These are phyloP conservation scores for Homarus gammarus DNA, from an alignment of 2,888 invertebrate species.

Conservation along the genomic window DNA sequence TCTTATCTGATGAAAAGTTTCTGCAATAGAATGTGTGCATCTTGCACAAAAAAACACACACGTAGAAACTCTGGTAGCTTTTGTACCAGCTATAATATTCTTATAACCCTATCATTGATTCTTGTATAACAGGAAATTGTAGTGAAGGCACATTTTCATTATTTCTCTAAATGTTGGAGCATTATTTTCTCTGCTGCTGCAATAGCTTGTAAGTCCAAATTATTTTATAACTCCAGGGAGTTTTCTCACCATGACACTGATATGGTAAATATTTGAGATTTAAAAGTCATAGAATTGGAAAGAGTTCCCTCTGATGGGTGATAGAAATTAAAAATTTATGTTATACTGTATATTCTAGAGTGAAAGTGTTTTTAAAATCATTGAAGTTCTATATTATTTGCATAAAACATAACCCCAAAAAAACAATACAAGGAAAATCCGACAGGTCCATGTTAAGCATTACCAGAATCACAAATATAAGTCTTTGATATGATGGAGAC, in stretches of 20 bases:
- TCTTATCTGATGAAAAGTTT: not conserved
- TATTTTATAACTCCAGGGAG: conserved; percentile 10
- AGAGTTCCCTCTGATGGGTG: conserved; percentile 3
- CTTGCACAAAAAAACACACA: conserved; percentile 4
- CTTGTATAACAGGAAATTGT: conserved; percentile 13
- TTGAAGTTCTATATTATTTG: not conserved
- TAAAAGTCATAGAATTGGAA: not conserved
- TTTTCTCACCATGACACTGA: conserved; percentile 23
- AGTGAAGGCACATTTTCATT: conserved; percentile 18
- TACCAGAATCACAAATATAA: conserved; percentile 16
- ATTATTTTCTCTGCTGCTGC: conserved; percentile 31
- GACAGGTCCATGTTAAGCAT: conserved; percentile 7
- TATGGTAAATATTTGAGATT: conserved; percentile 15
- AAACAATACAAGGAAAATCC: not conserved
- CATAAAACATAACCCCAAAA: not conserved
- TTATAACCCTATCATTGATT: conserved; percentile 16
- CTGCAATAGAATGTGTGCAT: conserved; percentile 6
- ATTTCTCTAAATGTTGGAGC: not conserved
- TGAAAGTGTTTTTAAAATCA: not conserved
- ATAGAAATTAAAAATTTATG: not conserved
- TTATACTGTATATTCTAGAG: not conserved
- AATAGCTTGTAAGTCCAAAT: conserved; percentile 40
- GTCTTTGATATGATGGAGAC: not conserved
- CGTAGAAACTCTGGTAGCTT: conserved; percentile 34
- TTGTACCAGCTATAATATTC: conserved; percentile 25